These are phyloP conservation scores for Pogonognathellus flavescens DNA, from an alignment of 1,140 invertebrate genomes.

Conservation along the genomic window DNA sequence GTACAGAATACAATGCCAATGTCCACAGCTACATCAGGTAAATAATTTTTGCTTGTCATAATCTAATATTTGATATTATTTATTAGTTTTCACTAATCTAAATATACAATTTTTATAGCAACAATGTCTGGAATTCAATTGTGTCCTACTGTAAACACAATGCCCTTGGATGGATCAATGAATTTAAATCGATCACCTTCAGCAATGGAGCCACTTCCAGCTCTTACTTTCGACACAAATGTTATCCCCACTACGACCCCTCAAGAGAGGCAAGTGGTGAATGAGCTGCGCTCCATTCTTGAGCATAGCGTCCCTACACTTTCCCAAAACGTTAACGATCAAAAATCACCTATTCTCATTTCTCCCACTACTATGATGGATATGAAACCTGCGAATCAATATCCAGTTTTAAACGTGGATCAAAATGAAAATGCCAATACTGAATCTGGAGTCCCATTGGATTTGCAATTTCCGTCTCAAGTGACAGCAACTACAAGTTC, in stretches of 20 bases:
- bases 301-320: constrained; percentile 51
- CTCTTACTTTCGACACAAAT: constrained; percentile 47
- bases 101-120: neutral
- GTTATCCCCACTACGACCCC: constrained; percentile 33
- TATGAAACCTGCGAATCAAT: constrained; percentile 32
- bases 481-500: neutral
- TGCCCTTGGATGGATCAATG: neutral
- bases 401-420: constrained; percentile 21
- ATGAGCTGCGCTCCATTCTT: constrained; percentile 55
- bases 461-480: constrained; percentile 57
- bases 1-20: neutral
- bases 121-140: neutral
- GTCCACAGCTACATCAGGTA: neutral
- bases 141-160: neutral
- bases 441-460: constrained; percentile 44
- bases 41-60: no score
- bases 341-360: neutral
- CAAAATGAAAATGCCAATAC: neutral
- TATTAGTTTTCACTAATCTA: no score
- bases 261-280: constrained; percentile 54
- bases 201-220: constrained; percentile 2
- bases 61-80: no score
- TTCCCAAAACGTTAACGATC: neutral
- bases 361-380: constrained; percentile 17
- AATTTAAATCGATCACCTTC: neutral